These are phyloP conservation scores for Tipula unca DNA, from an alignment of 2,888 invertebrate genomes.

Conservation along the genomic window DNA sequence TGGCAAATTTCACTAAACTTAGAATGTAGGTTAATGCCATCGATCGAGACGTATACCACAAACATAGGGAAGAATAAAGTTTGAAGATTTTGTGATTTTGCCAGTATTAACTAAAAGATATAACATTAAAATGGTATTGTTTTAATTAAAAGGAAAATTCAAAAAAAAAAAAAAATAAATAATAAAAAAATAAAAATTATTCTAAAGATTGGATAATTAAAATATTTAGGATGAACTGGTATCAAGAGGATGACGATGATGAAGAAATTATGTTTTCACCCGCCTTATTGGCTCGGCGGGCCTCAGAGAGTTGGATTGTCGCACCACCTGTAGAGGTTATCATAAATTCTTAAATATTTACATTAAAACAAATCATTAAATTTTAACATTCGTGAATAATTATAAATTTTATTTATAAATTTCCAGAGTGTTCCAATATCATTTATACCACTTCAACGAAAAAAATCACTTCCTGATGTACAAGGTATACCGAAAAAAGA, in stretches of 20 bases:
- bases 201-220: not conserved
- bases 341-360: conserved; percentile 18
- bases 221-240: conserved; percentile 62
- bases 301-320: conserved; percentile 85
- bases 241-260: conserved; percentile 69
- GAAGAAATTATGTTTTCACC: conserved; percentile 83
- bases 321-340: conserved; percentile 79
- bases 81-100: not conserved
- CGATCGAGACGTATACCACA: not conserved
- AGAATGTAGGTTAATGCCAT: not conserved
- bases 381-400: not conserved
- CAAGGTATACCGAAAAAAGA: conserved; percentile 73
- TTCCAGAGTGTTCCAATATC: conserved; percentile 62
- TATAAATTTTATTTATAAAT: not conserved
- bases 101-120: too few species aligned
- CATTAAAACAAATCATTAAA: not conserved
- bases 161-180: not conserved
- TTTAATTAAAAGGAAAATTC: not conserved
- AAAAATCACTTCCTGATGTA: conserved; percentile 96
- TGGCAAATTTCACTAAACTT: not conserved
- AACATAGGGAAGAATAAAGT: not conserved
- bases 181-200: not conserved
- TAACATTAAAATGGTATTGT: too few species aligned
- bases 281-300: conserved; percentile 74
- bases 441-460: conserved; percentile 63